Evolutionary conservation across 1,140 invertebrate species (phyloP).

Genomic region (Neodiprion virginianus): DNA sequence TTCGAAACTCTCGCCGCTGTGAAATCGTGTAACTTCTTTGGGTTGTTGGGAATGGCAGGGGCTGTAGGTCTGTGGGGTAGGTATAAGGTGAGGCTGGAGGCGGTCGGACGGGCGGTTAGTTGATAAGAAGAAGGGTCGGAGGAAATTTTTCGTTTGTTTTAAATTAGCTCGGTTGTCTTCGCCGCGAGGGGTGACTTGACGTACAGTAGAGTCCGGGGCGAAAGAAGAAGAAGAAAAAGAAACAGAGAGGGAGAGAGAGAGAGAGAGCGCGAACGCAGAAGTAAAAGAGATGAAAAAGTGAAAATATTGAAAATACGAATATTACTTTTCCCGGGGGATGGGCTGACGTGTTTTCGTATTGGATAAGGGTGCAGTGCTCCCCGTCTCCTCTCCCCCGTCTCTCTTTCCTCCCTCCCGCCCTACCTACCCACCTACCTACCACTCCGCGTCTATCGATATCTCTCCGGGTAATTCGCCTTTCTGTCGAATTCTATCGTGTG

Average conservation of each 20-base stretch:
- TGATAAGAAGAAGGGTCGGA: conserved; percentile 3
- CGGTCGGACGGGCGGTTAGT: neutral
- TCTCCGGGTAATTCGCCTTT: neutral
- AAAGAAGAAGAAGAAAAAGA: conserved; percentile 1
- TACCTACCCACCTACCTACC: neutral
- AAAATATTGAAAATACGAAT: conserved; percentile 1
- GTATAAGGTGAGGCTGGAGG: neutral
- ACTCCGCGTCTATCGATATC: neutral
- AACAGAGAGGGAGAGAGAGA: neutral
- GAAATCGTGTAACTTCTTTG: conserved; percentile 1
- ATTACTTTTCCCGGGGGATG: conserved; percentile 5
- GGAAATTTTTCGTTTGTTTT: conserved; percentile 8
- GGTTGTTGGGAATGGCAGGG: neutral
- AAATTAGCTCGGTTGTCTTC: neutral
- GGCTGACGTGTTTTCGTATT: conserved; percentile 22
- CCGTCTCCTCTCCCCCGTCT: neutral
- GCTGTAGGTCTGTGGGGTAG: neutral
- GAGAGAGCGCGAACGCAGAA: neutral
- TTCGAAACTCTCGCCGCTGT: neutral
- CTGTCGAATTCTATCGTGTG: neutral
- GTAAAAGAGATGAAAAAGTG: conserved; percentile 18
- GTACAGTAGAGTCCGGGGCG: neutral
- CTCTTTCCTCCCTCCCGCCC: neutral
- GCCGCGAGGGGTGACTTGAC: conserved; percentile 1
- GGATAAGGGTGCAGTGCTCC: neutral